Evolutionary conservation across 2,113 vertebrate genomes (phyloP).

Genomic region (Chaetodon auriga): DNA sequence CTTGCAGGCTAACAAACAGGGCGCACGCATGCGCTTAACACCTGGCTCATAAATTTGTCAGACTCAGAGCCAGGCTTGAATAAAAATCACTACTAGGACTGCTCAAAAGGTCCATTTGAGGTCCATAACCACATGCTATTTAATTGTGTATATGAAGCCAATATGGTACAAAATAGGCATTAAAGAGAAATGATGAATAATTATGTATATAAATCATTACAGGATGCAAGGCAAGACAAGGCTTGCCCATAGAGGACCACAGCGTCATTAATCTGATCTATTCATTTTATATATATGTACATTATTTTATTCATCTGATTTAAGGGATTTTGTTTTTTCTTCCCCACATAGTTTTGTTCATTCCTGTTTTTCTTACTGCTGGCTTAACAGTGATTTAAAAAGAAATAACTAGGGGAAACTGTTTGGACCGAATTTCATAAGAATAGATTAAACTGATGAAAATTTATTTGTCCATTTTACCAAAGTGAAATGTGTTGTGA

Average conservation of each 20-base stretch:
- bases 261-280: background rate
- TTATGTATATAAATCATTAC: background rate
- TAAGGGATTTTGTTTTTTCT: too few species aligned
- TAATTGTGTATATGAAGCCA: background rate
- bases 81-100: background rate
- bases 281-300: too few species aligned
- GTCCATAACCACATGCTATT: background rate
- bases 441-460: background rate
- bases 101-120: too few species aligned
- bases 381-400: too few species aligned
- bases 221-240: background rate
- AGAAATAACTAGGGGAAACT: too few species aligned
- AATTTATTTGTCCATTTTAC: background rate
- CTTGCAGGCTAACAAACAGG: constrained; percentile 11
- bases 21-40: background rate
- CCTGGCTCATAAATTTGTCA: background rate
- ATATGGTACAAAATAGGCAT: background rate
- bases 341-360: background rate
- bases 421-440: background rate
- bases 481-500: background rate
- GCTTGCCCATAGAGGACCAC: too few species aligned
- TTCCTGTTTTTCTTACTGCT: background rate
- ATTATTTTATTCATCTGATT: too few species aligned
- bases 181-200: background rate
- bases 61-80: background rate